Base-by-base conservation (phyloP, 2,888 invertebrate genomes). In the Spisula solida region DNA sequence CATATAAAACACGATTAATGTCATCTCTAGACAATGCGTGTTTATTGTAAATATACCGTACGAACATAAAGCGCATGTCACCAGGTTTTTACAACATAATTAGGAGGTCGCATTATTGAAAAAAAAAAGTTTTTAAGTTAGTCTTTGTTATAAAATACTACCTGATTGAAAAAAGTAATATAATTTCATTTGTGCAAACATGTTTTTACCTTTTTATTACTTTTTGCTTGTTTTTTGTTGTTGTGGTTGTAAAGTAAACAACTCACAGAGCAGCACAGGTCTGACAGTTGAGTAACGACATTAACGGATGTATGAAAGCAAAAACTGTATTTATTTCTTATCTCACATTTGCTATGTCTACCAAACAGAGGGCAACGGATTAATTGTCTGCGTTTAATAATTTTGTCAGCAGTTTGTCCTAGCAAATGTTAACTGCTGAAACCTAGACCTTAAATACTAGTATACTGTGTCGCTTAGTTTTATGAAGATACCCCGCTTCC, bases 1-100 rank as follows among this genome's bases (percentile, higher is more conserved):
- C 34, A 34, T 31, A 75, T 31, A 34, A 75, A 75, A 75, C 75
- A 4, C 34, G 16, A 75, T 75, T 18, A 75, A 75, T 75, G 75
- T 75, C 75, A 75, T 25, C 34, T 16, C 5, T 0, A 75, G 18
- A 75, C 75, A 75, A 75, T 75, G 75, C 16, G 31, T 34, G 31
- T 75, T 34, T 75, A 75, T 75, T 31, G 31, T 75, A 31, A 31
- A 75, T 31, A 75, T 16, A 75, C 34, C 31, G 1, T 16, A 18
- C 31, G 12, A 16, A 25, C 29, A 34, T 75, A 18, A 75, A 75
- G 31, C 75, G 75, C 75, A 5, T 75, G 75, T 34, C 75, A 31
- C 16, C 12, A 34, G 14, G 75, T 75, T 75, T 75, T 75, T 75
- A 16, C 18, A 75, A 34, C 75, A 75, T 75, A 34, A 34, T 75